Conservation (phyloP, 92 coral and sea anemone genomes). For the Palythoa grandis region DNA sequence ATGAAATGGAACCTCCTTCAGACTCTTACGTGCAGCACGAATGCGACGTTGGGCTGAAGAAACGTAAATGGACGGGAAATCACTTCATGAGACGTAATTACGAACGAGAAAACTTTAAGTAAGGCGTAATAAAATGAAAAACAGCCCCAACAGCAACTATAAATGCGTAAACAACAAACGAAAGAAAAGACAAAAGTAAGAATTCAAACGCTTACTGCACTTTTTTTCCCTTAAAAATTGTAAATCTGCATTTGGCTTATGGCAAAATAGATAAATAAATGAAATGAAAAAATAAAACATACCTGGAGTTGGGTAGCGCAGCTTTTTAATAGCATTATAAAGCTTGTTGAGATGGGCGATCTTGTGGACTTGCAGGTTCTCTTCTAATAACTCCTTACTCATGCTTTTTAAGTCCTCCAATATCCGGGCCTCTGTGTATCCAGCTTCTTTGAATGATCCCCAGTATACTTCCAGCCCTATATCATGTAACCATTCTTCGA, state of each 20-base stretch:
- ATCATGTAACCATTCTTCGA: constrained; percentile 78
- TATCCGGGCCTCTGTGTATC: constrained; percentile 82
- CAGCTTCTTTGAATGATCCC: constrained; percentile 67
- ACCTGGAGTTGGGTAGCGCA: constrained; percentile 92
- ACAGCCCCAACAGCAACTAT: too few relatives aligned
- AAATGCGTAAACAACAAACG: too few relatives aligned
- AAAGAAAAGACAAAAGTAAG: too few relatives aligned
- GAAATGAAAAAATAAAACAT: not conserved
- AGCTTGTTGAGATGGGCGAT: constrained; percentile 80
- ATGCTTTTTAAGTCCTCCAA: constrained; percentile 87
- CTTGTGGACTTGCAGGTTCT: constrained; percentile 62
- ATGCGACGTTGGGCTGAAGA: constrained; percentile 84
- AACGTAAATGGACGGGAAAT: not conserved
- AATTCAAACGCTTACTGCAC: too few relatives aligned
- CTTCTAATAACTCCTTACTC: constrained; percentile 62
- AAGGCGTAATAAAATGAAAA: too few relatives aligned
- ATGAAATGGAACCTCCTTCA: constrained; percentile 58
- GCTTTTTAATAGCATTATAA: constrained; percentile 78
- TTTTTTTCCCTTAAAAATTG: too few relatives aligned
- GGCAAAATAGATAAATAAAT: too few relatives aligned
- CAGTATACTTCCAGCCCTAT: constrained; percentile 89
- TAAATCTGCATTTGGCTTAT: too few relatives aligned
- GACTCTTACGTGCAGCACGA: constrained; percentile 72
- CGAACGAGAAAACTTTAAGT: too few relatives aligned
- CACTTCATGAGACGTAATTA: not conserved